Percentiles rank a stretch among this genome's conserved stretches.
Conservation (phyloP, 2,888 invertebrate species). For the Platycheirus albimanus region DNA sequence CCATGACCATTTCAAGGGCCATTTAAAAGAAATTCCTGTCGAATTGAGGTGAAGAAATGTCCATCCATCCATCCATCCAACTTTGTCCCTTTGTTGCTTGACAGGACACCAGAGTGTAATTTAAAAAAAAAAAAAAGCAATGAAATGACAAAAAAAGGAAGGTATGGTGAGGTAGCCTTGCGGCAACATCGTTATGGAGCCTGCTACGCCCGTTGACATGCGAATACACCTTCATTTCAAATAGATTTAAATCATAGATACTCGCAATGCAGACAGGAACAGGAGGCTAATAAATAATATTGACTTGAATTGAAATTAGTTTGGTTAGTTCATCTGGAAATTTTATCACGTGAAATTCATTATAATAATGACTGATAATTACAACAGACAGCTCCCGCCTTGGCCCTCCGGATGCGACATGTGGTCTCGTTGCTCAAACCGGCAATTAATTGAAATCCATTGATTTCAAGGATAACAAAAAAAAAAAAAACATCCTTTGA, state of each 20-base stretch:
- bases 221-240: too few species aligned
- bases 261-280: neutral
- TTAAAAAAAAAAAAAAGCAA: constrained; percentile 42
- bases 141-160: constrained; percentile 21
- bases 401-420: constrained; percentile 10
- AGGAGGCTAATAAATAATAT: too few species aligned
- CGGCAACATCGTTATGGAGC: too few species aligned
- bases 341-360: constrained; percentile 71
- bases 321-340: constrained; percentile 36
- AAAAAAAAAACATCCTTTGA: too few species aligned
- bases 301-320: constrained; percentile 32
- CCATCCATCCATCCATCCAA: constrained; percentile 25
- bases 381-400: constrained; percentile 46
- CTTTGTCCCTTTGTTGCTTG: constrained; percentile 27
- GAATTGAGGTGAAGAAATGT: constrained; percentile 39
- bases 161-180: too few species aligned
- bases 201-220: neutral
- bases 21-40: constrained; percentile 9
- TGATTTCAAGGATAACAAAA: constrained; percentile 59
- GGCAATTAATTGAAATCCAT: constrained; percentile 63
- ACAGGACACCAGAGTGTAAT: constrained; percentile 23
- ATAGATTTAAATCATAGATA: too few species aligned
- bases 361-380: constrained; percentile 68
- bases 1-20: neutral
- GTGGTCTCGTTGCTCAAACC: constrained; percentile 13